Conservation (phyloP, 1,140 invertebrate genomes). For the Drosophila athabasca region DNA sequence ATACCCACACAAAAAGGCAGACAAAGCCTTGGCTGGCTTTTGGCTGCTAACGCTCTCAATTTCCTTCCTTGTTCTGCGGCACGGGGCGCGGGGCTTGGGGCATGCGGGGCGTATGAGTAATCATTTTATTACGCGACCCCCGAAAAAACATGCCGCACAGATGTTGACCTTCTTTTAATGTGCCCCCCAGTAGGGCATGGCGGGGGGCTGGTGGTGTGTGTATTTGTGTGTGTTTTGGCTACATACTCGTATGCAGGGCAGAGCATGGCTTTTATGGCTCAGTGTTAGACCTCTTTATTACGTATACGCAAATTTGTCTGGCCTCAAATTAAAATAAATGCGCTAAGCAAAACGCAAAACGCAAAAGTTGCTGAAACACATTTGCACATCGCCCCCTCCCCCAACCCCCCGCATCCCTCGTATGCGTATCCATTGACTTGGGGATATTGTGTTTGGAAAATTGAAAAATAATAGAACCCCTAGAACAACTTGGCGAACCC, state of each 20-base stretch:
- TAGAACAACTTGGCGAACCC: too few relatives aligned
- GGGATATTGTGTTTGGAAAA: slow-evolving; percentile 11
- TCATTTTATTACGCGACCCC: slow-evolving; percentile 71
- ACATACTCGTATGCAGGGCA: slow-evolving; percentile 1
- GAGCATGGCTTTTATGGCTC: slow-evolving; percentile 40
- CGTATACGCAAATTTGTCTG: slow-evolving; percentile 64
- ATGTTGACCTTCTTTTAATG: slow-evolving; percentile 25
- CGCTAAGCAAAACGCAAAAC: slow-evolving; percentile 34
- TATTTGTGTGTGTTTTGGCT: slow-evolving; percentile 1
- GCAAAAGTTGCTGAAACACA: slow-evolving; percentile 36
- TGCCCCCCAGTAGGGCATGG: neutral
- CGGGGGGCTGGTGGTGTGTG: neutral
- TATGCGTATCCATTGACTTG: slow-evolving; percentile 47
- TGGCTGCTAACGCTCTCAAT: slow-evolving; percentile 62
- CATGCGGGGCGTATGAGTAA: slow-evolving; percentile 64
- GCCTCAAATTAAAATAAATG: slow-evolving; percentile 69
- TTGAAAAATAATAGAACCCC: slow-evolving; percentile 46
- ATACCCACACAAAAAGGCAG: slow-evolving; percentile 15
- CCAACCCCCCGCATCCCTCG: slow-evolving; percentile 16
- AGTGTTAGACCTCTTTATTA: slow-evolving; percentile 46
- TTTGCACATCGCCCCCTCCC: neutral
- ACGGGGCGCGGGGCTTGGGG: neutral
- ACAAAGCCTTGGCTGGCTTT: slow-evolving; percentile 17
- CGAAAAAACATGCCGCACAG: slow-evolving; percentile 47
- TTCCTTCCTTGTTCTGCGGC: slow-evolving; percentile 24